Conservation (phyloP, 2,888 invertebrate species). For the Epinotia bilunana region DNA sequence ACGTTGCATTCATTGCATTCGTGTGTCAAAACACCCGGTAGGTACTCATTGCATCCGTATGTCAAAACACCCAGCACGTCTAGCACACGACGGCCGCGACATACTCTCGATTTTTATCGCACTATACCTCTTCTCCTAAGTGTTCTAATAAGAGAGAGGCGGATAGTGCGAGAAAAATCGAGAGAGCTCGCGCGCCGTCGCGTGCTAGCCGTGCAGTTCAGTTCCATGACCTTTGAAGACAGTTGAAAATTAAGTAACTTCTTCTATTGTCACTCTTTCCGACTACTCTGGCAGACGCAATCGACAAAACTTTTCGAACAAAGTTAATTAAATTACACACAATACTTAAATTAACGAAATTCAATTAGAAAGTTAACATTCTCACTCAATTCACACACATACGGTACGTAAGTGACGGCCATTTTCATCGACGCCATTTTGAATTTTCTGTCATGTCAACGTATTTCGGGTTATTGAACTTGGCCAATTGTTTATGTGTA, state of each 20-base stretch:
- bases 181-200: too few species aligned
- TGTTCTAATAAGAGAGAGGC: too few species aligned
- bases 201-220: too few species aligned
- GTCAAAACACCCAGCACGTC: too few species aligned
- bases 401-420: not conserved
- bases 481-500: constrained; percentile 19
- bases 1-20: too few species aligned
- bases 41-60: too few species aligned
- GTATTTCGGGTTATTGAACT: constrained; percentile 29
- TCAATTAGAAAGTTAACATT: not conserved
- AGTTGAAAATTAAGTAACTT: not conserved
- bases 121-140: too few species aligned
- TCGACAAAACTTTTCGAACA: not conserved
- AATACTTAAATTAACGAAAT: constrained; percentile 10
- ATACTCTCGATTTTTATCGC: too few species aligned
- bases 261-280: not conserved
- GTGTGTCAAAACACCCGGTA: too few species aligned
- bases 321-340: not conserved
- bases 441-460: constrained; percentile 2
- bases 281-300: not conserved
- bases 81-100: too few species aligned
- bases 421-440: not conserved
- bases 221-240: too few species aligned
- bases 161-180: too few species aligned
- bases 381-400: not conserved